Percentiles rank a stretch among this genome's conserved stretches.
phyloP scores from a whole-genome alignment of 2,113 vertebrate species.

The Sakesphorus luctuosus region DNA sequence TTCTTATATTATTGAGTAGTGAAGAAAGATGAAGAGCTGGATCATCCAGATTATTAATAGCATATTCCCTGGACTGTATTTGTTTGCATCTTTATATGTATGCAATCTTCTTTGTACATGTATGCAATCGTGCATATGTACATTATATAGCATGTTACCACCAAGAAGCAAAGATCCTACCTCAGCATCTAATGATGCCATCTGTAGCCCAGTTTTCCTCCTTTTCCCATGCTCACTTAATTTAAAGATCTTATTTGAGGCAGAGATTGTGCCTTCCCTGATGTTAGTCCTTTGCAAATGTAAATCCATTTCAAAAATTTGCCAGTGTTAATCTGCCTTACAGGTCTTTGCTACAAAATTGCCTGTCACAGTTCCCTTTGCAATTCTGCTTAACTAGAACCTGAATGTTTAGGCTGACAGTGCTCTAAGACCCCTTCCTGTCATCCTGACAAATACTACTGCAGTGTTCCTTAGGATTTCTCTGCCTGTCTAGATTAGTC shows the following conservation, averaged over 20 bases:
- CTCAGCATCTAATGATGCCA: background rate
- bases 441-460: background rate
- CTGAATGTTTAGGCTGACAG: background rate
- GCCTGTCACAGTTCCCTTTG: background rate
- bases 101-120: background rate
- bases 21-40: background rate
- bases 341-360: background rate
- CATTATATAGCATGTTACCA: background rate
- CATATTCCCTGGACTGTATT: background rate
- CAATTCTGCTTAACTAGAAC: background rate
- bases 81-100: background rate
- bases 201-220: background rate
- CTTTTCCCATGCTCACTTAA: background rate
- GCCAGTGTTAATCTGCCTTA: background rate
- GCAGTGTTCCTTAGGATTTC: background rate
- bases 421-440: background rate
- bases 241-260: background rate
- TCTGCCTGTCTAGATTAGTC: background rate
- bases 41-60: background rate
- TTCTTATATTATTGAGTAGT: background rate
- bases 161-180: background rate
- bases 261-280: background rate
- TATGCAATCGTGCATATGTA: background rate
- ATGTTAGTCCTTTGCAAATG: background rate
- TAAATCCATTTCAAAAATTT: background rate